Conservation (phyloP, 2,113 vertebrate genomes). For the Cyprinus carpio region DNA sequence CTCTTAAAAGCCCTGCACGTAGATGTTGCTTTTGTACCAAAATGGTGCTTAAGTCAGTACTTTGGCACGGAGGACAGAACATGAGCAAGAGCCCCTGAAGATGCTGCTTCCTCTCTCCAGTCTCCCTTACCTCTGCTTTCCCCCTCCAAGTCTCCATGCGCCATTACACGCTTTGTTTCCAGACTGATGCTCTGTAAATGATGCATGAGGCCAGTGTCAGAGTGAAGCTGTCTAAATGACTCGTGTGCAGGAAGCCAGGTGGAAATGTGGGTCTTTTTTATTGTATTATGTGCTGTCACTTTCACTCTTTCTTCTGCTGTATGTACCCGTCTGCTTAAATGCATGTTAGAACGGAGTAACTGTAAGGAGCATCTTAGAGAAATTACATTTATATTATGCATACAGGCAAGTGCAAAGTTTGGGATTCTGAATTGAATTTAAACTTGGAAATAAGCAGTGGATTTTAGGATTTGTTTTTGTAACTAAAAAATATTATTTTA, state of each 20-base stretch:
- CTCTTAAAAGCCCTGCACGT: neutral
- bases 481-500: neutral
- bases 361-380: neutral
- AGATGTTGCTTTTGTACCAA: neutral
- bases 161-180: slow-evolving; percentile 40
- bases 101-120: neutral
- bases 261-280: neutral
- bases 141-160: neutral
- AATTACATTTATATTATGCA: neutral
- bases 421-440: neutral
- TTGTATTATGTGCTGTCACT: neutral
- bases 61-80: neutral
- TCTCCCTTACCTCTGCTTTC: neutral
- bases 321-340: neutral
- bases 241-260: slow-evolving; percentile 11
- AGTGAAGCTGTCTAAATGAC: slow-evolving; percentile 16
- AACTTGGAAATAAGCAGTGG: neutral
- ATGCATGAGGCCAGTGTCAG: slow-evolving; percentile 44
- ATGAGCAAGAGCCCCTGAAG: neutral
- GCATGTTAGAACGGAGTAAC: neutral
- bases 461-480: neutral
- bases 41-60: neutral
- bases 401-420: neutral
- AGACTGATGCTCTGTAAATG: slow-evolving; percentile 39
- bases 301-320: neutral